Percentiles rank a stretch among this genome's conserved stretches.
phyloP scores from a whole-genome alignment of 2,888 invertebrate genomes.

The Dynastes grantii region DNA sequence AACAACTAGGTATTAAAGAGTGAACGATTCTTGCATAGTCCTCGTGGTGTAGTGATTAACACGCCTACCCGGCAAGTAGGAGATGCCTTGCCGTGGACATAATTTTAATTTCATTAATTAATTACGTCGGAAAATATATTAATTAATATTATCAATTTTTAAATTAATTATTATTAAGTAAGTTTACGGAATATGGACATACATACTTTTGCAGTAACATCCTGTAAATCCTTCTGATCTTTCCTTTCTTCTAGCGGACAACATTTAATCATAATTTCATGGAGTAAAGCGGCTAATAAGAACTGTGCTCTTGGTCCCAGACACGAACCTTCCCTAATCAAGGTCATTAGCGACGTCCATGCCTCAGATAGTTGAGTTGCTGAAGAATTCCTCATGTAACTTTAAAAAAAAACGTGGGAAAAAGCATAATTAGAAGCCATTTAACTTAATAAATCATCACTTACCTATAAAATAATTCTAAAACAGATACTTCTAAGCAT shows the following conservation, averaged over 20 bases:
- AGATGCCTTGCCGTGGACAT: no score
- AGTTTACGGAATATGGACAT: constrained; percentile 45
- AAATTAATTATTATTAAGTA: not conserved
- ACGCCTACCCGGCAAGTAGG: no score
- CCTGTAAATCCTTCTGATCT: constrained; percentile 86
- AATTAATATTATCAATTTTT: not conserved
- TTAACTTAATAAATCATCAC: constrained; percentile 44
- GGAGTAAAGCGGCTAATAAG: constrained; percentile 83
- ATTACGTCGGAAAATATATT: no score
- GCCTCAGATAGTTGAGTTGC: constrained; percentile 82
- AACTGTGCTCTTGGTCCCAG: constrained; percentile 86
- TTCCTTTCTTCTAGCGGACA: constrained; percentile 84
- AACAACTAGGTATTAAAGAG: no score
- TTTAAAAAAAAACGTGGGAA: constrained; percentile 56
- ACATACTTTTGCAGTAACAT: constrained; percentile 78
- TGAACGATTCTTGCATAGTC: no score
- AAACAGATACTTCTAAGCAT: constrained; percentile 83
- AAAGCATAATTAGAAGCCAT: not conserved
- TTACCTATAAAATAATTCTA: constrained; percentile 85
- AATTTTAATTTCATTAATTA: no score
- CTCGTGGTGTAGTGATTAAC: no score
- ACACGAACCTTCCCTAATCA: constrained; percentile 83
- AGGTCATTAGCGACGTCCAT: constrained; percentile 83
- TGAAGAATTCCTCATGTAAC: constrained; percentile 79
- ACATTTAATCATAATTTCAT: constrained; percentile 88